phyloP scores from a whole-genome alignment of 1,140 invertebrate species.

The Nilaparvata lugens region DNA sequence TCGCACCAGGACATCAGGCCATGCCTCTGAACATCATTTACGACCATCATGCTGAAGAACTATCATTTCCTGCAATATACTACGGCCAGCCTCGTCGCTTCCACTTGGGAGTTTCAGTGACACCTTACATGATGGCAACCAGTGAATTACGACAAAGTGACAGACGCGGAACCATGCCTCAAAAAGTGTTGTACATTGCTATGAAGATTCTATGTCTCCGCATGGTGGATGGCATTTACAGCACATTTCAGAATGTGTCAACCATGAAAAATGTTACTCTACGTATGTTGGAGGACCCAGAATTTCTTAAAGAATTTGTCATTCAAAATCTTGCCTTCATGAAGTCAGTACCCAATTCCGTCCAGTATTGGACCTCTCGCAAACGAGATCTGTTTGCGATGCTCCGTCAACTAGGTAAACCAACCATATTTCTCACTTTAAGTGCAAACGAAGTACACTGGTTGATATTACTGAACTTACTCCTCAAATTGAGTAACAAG shows the following conservation, averaged over 20 bases:
- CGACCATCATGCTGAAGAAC: slow-evolving; percentile 31
- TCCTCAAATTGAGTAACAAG: slow-evolving; percentile 4
- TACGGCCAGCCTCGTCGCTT: slow-evolving; percentile 29
- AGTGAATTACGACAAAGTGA: slow-evolving; percentile 26
- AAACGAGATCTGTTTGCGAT: slow-evolving; percentile 36
- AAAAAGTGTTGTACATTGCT: slow-evolving; percentile 26
- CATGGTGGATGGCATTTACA: slow-evolving; percentile 14
- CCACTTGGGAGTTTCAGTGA: slow-evolving; percentile 22
- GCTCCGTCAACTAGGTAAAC: slow-evolving; percentile 29
- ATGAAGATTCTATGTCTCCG: slow-evolving; percentile 25
- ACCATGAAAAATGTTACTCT: slow-evolving; percentile 22
- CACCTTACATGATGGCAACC: slow-evolving; percentile 22
- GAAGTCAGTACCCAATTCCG: slow-evolving; percentile 21
- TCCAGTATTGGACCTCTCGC: slow-evolving; percentile 4
- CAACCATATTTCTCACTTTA: slow-evolving; percentile 26
- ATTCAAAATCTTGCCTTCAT: slow-evolving; percentile 25
- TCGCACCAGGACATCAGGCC: slow-evolving; percentile 28
- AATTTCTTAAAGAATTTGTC: slow-evolving; percentile 23
- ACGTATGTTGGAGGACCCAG: slow-evolving; percentile 18
- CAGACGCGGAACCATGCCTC: slow-evolving; percentile 19
- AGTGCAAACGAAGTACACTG: slow-evolving; percentile 23
- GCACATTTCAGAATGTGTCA: slow-evolving; percentile 26
- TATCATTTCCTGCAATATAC: slow-evolving; percentile 34
- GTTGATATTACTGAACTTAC: neutral
- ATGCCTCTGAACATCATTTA: slow-evolving; percentile 24